Conservation (phyloP, 2,113 vertebrate species). For the Rhinolophus ferrumequinum region DNA sequence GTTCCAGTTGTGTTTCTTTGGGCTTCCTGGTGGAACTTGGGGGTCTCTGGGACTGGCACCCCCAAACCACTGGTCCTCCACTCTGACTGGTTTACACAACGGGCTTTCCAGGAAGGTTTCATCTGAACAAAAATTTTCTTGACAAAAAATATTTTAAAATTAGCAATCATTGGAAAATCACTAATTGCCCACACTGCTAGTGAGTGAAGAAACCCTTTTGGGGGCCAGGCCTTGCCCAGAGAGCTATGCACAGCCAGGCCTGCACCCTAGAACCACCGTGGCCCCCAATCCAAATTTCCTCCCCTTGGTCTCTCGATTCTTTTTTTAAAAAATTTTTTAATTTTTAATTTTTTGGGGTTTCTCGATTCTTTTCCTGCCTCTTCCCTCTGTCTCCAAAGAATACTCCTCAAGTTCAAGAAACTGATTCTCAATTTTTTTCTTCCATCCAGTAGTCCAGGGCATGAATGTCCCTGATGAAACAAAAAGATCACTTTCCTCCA, state of each 20-base stretch:
- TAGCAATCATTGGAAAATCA: background rate
- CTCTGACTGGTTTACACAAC: background rate
- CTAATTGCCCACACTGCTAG: background rate
- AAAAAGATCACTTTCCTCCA: background rate
- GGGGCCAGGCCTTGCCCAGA: background rate
- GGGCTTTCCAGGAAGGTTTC: background rate
- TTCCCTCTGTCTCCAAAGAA: background rate
- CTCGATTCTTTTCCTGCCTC: background rate
- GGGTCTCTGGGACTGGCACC: background rate
- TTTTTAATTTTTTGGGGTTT: background rate
- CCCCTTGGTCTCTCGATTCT: background rate
- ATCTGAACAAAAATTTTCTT: background rate
- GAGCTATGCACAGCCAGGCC: background rate
- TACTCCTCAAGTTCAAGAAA: background rate
- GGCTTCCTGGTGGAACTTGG: background rate
- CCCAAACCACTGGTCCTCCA: background rate
- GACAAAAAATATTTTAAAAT: background rate
- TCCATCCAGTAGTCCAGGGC: background rate
- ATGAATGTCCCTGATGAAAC: background rate
- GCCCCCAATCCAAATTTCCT: fast-evolving
- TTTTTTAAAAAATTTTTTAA: no score
- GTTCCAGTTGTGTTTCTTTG: background rate
- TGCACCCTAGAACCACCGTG: background rate
- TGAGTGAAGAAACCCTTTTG: background rate
- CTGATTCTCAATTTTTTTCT: background rate